Evolutionary conservation across 2,113 vertebrate species (phyloP).

Genomic region (Stigmatopora nigra): DNA sequence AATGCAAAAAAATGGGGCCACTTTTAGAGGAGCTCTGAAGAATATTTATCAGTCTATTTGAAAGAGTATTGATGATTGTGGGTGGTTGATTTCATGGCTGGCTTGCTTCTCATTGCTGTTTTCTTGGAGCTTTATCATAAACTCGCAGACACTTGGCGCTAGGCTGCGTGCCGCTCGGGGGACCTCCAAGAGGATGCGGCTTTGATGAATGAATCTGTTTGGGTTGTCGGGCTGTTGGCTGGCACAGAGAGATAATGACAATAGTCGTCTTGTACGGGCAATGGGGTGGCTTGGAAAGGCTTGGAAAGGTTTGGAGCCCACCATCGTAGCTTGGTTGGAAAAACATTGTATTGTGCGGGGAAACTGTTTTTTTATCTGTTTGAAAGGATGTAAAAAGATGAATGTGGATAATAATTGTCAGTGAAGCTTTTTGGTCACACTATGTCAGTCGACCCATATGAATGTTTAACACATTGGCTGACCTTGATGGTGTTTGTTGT

Average conservation of each 20-base stretch:
- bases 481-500: too few relatives aligned
- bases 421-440: too few relatives aligned
- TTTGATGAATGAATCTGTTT: slow-evolving; percentile 52
- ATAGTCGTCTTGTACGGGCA: slow-evolving; percentile 22
- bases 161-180: slow-evolving; percentile 30
- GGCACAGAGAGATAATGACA: slow-evolving; percentile 23
- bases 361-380: slow-evolving; percentile 24
- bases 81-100: slow-evolving; percentile 50
- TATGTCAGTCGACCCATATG: too few relatives aligned
- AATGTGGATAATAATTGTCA: slow-evolving; percentile 30
- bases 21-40: slow-evolving; percentile 14
- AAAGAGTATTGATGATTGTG: slow-evolving; percentile 26
- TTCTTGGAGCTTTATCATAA: slow-evolving; percentile 32
- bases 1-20: slow-evolving; percentile 26
- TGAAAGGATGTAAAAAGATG: slow-evolving; percentile 41
- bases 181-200: slow-evolving; percentile 45
- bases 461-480: too few relatives aligned
- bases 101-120: slow-evolving; percentile 27
- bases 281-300: slow-evolving; percentile 31
- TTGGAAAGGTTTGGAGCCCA: slow-evolving; percentile 37
- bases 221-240: slow-evolving; percentile 50
- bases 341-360: slow-evolving; percentile 19
- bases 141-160: slow-evolving; percentile 24
- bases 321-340: slow-evolving; percentile 29
- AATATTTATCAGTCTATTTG: slow-evolving; percentile 18